These are phyloP conservation scores for Sebastes itinus DNA, from an alignment of 2,797 vertebrate genomes.

Conservation along the genomic window DNA sequence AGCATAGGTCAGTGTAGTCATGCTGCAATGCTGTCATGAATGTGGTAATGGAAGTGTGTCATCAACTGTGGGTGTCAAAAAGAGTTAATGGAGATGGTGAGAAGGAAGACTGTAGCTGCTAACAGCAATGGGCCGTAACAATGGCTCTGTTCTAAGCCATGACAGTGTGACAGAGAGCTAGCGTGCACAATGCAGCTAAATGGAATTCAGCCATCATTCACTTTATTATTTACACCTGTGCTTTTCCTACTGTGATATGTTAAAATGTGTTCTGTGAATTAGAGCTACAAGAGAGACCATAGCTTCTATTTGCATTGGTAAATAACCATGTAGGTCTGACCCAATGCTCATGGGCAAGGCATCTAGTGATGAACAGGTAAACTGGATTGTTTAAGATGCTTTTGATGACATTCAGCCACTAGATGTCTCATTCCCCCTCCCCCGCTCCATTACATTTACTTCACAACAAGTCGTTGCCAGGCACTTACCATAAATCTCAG, in stretches of 20 bases:
- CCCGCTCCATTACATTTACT: rapidly evolving
- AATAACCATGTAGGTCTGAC: not conserved
- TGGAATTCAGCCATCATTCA: not conserved
- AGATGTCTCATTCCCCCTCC: no score
- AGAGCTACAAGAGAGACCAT: not conserved
- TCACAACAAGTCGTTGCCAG: no score
- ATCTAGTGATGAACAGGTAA: not conserved
- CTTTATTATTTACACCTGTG: not conserved
- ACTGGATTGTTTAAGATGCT: not conserved
- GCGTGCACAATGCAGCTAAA: not conserved
- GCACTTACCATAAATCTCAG: no score
- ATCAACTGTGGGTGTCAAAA: not conserved
- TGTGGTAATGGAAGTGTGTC: not conserved
- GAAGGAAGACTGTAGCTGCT: not conserved
- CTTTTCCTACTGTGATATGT: not conserved
- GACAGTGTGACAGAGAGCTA: not conserved
- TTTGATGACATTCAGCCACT: no score
- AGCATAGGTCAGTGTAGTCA: not conserved
- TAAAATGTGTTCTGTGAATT: not conserved
- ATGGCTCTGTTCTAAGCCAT: not conserved
- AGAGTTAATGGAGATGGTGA: not conserved
- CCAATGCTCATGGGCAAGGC: not conserved
- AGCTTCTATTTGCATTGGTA: not conserved
- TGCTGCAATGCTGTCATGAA: not conserved
- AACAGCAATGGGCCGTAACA: not conserved